Evolutionary conservation across 1,140 invertebrate species (phyloP).

Genomic region (Scaptomyza pallida): DNA sequence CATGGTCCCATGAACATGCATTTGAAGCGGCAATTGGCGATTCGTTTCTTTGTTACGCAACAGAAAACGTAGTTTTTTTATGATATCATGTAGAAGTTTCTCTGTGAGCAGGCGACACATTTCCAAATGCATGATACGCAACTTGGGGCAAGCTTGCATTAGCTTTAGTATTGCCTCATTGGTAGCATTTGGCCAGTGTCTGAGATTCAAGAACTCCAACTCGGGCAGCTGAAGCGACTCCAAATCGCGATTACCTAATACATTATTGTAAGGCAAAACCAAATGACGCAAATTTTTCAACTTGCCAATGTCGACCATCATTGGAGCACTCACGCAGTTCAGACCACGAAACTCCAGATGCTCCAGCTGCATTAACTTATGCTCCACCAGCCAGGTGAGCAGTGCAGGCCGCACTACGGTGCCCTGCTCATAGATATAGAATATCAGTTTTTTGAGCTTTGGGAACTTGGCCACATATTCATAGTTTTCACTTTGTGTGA

Average conservation of each 20-base stretch:
- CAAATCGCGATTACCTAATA: slow-evolving; percentile 7
- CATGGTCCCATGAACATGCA: slow-evolving; percentile 17
- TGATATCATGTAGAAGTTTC: slow-evolving; percentile 21
- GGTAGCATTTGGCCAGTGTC: slow-evolving; percentile 11
- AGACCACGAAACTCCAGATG: slow-evolving; percentile 22
- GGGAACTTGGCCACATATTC: slow-evolving; percentile 36
- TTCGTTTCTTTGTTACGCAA: slow-evolving; percentile 1
- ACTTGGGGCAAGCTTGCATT: slow-evolving; percentile 24
- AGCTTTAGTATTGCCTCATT: slow-evolving; percentile 18
- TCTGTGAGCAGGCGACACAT: slow-evolving; percentile 21
- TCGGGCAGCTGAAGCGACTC: slow-evolving; percentile 5
- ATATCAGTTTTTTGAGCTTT: slow-evolving; percentile 15
- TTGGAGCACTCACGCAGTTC: not conserved
- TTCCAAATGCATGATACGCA: slow-evolving; percentile 21
- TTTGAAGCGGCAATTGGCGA: slow-evolving; percentile 19
- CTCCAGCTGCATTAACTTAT: slow-evolving; percentile 28
- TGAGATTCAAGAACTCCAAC: slow-evolving; percentile 23
- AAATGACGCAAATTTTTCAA: slow-evolving; percentile 10
- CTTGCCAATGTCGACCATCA: not conserved
- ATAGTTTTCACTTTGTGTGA: not conserved
- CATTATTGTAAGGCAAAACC: slow-evolving; percentile 13
- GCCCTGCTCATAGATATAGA: slow-evolving; percentile 20
- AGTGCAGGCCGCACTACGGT: not conserved
- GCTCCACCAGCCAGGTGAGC: slow-evolving; percentile 27
- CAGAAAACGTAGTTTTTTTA: slow-evolving; percentile 20